Percentiles rank a stretch among this genome's conserved stretches.
These are phyloP conservation scores for Hyles euphorbiae DNA, from an alignment of 1,140 invertebrate species.

Conservation along the genomic window DNA sequence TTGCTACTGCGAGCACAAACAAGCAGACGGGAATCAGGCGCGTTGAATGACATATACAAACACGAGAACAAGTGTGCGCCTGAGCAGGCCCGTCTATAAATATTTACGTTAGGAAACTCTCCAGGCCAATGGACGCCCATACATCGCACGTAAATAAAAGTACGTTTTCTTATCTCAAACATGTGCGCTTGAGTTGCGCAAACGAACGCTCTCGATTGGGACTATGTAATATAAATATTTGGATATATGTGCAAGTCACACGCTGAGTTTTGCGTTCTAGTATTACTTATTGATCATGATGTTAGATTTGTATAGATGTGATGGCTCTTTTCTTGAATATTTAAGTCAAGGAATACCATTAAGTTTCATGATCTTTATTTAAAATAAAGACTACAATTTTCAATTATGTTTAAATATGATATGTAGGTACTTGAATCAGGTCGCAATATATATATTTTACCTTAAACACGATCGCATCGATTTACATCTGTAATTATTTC, in stretches of 20 bases:
- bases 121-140: slow-evolving; percentile 63
- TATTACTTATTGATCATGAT: background rate
- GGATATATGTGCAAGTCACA: background rate
- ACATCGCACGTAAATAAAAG: slow-evolving; percentile 58
- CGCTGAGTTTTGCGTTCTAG: too few species aligned
- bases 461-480: too few species aligned
- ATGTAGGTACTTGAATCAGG: too few species aligned
- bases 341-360: too few species aligned
- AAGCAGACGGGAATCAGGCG: slow-evolving; percentile 33
- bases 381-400: too few species aligned
- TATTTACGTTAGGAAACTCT: slow-evolving; percentile 72
- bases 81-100: slow-evolving; percentile 62
- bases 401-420: too few species aligned
- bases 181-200: slow-evolving; percentile 59
- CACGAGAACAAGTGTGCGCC: slow-evolving; percentile 66
- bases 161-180: slow-evolving; percentile 67
- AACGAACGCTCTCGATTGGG: slow-evolving; percentile 31
- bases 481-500: too few species aligned
- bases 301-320: too few species aligned
- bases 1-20: slow-evolving; percentile 16
- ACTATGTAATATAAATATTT: slow-evolving; percentile 10
- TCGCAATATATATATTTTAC: too few species aligned
- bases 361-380: too few species aligned
- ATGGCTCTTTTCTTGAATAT: too few species aligned
- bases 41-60: slow-evolving; percentile 72